Base-by-base conservation (phyloP, 2,113 vertebrate genomes). In the Xyrauchen texanus region DNA sequence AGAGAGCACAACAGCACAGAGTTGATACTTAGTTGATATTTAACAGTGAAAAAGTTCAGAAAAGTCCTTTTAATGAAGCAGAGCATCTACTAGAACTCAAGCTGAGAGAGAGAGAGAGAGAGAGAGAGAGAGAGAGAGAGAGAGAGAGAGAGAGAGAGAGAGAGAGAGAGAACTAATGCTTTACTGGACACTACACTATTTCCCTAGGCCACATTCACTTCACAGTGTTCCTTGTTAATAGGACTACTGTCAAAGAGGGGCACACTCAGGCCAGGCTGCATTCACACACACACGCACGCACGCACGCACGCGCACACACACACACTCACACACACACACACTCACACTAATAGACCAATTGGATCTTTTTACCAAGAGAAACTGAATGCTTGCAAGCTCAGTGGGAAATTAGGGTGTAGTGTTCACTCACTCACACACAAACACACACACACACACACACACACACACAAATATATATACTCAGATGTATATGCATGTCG, bases 361-460 rank as follows among this genome's bases (percentile, higher is more conserved):
- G 60, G 76, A 77, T 86, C 67, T 69, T 51, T 73, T 73, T 77
- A 57, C 71, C 6, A 69, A 74, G 68, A 51, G 69, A 80, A 85
- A 74, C 75, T 62, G 68, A 73, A 77, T 7, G 13, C 63, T 81
- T 60, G 64, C 44, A 52, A 58, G 45, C 81, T 66, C 58, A 64
- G 81, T 75, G 16, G 64, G 69, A 53, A 67, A 79, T 68, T 34
- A 65, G n/a, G 6, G 57, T 76, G 71, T 65, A 57, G 42, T 2
- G 6, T 69, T 70, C 44, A 51, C 57, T 21, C 72, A 46, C 65
- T 46, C 64, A 47, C 65, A 62, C 64, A 68, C 76, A 62, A 67
- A 57, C 66, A 81, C 80, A n/a, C n/a, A n/a, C n/a, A n/a, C n/a
- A n/a, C n/a, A n/a, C n/a, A n/a, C n/a, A n/a, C n/a, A n/a, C n/a